phyloP scores from a whole-genome alignment of 2,797 vertebrate species.

The Psittacula echo region DNA sequence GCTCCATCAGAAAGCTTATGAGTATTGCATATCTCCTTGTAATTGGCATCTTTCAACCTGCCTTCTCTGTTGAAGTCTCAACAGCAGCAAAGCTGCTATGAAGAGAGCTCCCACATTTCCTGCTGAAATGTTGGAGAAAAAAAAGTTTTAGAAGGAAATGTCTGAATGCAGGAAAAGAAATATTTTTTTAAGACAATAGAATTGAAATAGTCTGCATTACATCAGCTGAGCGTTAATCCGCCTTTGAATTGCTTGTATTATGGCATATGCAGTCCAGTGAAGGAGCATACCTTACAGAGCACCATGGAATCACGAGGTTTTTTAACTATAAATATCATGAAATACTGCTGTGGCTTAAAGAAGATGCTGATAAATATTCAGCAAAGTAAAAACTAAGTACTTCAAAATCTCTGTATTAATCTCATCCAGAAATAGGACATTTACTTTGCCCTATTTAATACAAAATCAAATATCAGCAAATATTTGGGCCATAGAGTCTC shows the following conservation, averaged over 20 bases:
- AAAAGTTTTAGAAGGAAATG: neutral
- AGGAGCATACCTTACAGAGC: neutral
- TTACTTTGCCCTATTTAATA: neutral
- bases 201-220: neutral
- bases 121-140: neutral
- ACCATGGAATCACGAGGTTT: fast-evolving
- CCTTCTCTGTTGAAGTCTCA: neutral
- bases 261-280: neutral
- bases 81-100: neutral
- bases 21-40: fast-evolving
- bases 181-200: neutral
- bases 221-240: neutral
- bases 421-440: neutral
- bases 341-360: neutral
- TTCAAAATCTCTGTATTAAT: neutral
- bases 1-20: neutral
- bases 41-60: neutral
- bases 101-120: neutral
- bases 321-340: neutral
- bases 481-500: neutral
- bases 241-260: neutral
- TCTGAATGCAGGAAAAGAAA: neutral
- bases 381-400: neutral
- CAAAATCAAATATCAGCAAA: neutral
- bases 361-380: neutral